Conservation (phyloP, 2,113 vertebrate genomes). For the Motacilla tschutschensis region DNA sequence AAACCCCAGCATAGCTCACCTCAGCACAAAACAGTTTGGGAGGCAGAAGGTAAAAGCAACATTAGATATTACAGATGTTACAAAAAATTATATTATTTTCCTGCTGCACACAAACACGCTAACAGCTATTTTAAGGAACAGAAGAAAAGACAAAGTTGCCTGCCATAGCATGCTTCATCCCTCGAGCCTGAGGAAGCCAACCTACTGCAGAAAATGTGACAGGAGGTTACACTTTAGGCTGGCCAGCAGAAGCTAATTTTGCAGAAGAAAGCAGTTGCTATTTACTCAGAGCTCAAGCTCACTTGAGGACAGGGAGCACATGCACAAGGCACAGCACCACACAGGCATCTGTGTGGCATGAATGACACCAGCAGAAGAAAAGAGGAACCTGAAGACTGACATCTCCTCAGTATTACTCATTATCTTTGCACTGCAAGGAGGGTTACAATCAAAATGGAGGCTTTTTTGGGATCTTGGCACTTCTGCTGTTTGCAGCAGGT, state of each 20-base stretch:
- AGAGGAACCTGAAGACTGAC: background rate
- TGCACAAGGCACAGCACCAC: accelerated
- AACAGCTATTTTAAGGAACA: background rate
- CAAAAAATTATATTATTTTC: background rate
- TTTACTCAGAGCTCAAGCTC: background rate
- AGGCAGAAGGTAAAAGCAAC: background rate
- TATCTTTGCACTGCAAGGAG: background rate
- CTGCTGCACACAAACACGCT: background rate
- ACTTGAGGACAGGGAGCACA: background rate
- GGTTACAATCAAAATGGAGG: background rate
- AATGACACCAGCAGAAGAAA: background rate
- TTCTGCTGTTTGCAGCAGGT: background rate
- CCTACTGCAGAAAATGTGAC: background rate
- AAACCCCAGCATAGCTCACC: background rate
- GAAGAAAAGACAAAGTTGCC: background rate
- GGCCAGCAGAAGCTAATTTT: background rate
- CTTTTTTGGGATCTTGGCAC: background rate
- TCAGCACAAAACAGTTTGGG: background rate
- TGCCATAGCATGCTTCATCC: background rate
- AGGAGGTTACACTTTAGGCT: background rate
- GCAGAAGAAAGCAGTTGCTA: background rate
- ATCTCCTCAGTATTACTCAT: background rate
- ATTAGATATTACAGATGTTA: background rate
- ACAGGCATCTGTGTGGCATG: background rate
- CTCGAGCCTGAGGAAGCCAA: background rate